Percentiles rank a stretch among this genome's conserved stretches.
phyloP scores from a whole-genome alignment of 2,797 vertebrate species.

The Danio kyathit region DNA sequence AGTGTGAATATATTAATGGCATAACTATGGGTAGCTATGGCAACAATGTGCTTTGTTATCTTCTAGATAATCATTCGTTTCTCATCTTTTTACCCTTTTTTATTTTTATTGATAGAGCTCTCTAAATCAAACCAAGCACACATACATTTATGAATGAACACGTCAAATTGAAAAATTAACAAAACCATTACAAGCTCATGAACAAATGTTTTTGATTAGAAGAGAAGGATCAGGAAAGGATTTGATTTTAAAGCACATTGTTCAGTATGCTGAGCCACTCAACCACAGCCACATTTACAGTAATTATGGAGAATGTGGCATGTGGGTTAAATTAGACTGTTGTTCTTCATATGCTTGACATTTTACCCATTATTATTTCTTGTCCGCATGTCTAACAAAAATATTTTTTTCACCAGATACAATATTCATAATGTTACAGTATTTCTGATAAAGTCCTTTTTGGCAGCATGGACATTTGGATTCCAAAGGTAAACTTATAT shows the following conservation, averaged over 20 bases:
- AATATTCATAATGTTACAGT: conserved; percentile 3
- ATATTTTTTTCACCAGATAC: conserved; percentile 13
- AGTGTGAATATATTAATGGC: neutral
- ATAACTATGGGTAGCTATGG: conserved; percentile 39
- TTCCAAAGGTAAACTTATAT: neutral
- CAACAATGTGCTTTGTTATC: conserved; percentile 48
- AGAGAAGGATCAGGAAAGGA: conserved; percentile 46
- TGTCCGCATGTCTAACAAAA: conserved; percentile 36
- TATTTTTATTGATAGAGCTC: neutral
- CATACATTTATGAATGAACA: conserved; percentile 38
- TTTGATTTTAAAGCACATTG: conserved; percentile 56
- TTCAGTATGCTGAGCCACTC: conserved; percentile 44
- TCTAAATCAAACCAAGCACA: conserved; percentile 27
- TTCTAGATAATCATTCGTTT: conserved; percentile 14
- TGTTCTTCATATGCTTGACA: conserved; percentile 39
- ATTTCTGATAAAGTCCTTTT: conserved; percentile 4
- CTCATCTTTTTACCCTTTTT: neutral
- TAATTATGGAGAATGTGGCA: conserved; percentile 47
- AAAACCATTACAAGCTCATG: conserved; percentile 40
- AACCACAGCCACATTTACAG: conserved; percentile 53
- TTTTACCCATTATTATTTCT: conserved; percentile 39
- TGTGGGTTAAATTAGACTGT: conserved; percentile 48
- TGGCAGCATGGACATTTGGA: neutral
- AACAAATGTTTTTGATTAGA: conserved; percentile 56
- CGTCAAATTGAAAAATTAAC: conserved; percentile 47